Evolutionary conservation across 2,113 vertebrate genomes (phyloP).

Genomic region (Boleophthalmus pectinirostris): DNA sequence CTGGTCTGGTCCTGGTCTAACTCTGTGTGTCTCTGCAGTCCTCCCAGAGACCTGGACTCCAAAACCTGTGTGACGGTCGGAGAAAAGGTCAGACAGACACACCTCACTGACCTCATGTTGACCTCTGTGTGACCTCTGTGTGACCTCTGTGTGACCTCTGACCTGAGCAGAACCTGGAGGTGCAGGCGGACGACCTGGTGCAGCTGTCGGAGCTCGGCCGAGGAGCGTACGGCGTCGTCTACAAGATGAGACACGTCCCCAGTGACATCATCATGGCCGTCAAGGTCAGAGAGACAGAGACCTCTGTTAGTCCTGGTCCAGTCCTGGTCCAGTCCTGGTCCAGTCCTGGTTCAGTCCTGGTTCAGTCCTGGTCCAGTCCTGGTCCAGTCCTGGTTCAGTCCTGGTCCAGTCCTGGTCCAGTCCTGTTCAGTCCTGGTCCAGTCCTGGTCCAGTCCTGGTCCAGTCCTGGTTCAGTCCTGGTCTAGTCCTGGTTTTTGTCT

Average conservation of each 20-base stretch:
- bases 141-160: no score
- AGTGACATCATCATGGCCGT: conserved; percentile 98
- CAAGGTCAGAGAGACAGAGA: conserved; percentile 87
- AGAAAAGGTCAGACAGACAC: conserved; percentile 88
- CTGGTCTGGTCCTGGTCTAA: neutral
- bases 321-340: no score
- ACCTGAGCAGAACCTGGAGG: conserved; percentile 89
- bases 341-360: no score
- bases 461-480: no score
- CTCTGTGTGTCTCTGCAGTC: conserved; percentile 71
- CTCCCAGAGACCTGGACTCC: conserved; percentile 94
- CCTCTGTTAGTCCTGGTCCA: no score
- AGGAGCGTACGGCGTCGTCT: conserved; percentile 96
- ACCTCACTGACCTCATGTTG: no score
- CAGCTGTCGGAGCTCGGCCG: conserved; percentile 91
- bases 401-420: no score
- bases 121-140: no score
- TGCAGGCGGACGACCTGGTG: conserved; percentile 97
- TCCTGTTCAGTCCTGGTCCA: no score
- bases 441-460: no score
- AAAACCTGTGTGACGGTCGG: conserved; percentile 95
- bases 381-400: no score
- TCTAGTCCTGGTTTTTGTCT: conserved; percentile 15
- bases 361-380: no score
- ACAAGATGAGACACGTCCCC: conserved; percentile 96